Conservation (phyloP, 2,797 vertebrate genomes). For the Pyrocephalus nanus region DNA sequence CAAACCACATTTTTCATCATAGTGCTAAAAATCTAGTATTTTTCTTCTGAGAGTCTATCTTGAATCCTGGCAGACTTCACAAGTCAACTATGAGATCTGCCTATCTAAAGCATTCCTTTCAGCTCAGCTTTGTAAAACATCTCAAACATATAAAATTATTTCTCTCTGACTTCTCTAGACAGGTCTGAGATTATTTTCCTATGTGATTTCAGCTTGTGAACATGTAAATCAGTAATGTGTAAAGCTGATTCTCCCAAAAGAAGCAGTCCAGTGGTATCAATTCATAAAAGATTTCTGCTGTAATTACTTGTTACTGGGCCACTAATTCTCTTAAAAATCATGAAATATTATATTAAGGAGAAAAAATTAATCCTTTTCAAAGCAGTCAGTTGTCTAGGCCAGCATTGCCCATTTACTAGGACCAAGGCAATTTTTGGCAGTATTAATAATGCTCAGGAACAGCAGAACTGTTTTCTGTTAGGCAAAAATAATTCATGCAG, state of each 20-base stretch:
- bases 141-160: background rate
- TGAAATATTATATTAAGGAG: background rate
- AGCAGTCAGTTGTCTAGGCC: background rate
- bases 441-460: background rate
- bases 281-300: background rate
- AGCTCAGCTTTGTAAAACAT: background rate
- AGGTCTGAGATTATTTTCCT: background rate
- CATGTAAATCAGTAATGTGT: fast-evolving
- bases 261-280: background rate
- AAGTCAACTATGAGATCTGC: background rate
- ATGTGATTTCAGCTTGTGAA: background rate
- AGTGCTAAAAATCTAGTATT: background rate
- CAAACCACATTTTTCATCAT: background rate
- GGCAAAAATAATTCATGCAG: background rate
- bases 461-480: background rate
- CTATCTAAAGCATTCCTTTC: background rate
- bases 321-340: background rate
- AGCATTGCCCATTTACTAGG: background rate
- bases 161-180: background rate
- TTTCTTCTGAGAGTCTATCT: background rate
- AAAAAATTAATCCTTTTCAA: background rate
- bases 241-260: background rate
- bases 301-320: background rate
- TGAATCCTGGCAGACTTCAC: background rate
- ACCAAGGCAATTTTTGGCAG: background rate